These are phyloP conservation scores for Psilopsiagon aurifrons DNA, from an alignment of 2,113 vertebrate genomes.

Conservation along the genomic window DNA sequence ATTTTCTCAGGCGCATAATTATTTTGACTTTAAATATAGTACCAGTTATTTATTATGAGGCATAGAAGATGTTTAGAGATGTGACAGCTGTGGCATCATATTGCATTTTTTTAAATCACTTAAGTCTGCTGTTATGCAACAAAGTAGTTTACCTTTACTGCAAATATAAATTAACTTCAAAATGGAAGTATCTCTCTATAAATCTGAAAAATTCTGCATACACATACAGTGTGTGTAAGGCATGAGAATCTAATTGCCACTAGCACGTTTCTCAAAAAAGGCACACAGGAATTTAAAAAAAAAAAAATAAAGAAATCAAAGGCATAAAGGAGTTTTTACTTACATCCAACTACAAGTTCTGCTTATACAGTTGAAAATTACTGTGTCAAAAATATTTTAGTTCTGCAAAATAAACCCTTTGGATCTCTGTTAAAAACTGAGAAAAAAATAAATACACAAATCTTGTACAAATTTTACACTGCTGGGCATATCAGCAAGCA, in stretches of 20 bases:
- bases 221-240: background rate
- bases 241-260: background rate
- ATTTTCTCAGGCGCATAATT: conserved; percentile 60
- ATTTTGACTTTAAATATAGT: conserved; percentile 58
- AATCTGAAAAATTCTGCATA: background rate
- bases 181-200: background rate
- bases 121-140: conserved; percentile 14
- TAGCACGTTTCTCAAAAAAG: background rate
- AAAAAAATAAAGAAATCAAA: background rate
- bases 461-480: background rate
- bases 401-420: background rate
- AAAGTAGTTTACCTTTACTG: background rate
- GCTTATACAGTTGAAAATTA: background rate
- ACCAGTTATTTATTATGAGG: conserved; percentile 34
- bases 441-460: background rate
- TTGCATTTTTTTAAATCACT: conserved; percentile 21
- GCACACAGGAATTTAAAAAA: background rate
- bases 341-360: background rate
- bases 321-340: background rate
- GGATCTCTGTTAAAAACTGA: background rate
- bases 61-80: conserved; percentile 33
- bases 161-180: conserved; percentile 5
- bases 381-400: background rate
- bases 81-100: conserved; percentile 41
- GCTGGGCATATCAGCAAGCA: background rate